A percentile compares a stretch with the other conserved stretches of the same genome.
Evolutionary conservation across 2,888 invertebrate genomes (phyloP).

Genomic region (Lochmaea crataegi): DNA sequence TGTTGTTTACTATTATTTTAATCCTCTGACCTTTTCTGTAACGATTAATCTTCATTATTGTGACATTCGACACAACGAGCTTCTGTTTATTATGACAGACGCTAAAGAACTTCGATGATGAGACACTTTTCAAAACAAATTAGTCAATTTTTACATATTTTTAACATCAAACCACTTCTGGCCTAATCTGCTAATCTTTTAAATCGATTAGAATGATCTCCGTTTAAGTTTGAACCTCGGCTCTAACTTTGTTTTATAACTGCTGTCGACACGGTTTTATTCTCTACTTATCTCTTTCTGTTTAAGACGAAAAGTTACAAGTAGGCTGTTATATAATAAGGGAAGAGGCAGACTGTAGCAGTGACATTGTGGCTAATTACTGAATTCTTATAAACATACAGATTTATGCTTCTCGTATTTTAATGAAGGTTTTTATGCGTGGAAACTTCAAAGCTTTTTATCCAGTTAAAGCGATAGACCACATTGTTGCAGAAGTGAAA

Average conservation of each 20-base stretch:
- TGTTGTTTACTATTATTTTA: too few relatives aligned
- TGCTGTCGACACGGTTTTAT: constrained; percentile 18
- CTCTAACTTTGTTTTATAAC: constrained; percentile 27
- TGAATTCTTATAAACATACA: not conserved
- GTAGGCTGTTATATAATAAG: not conserved
- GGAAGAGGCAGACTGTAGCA: not conserved
- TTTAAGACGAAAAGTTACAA: constrained; percentile 24
- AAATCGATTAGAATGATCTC: constrained; percentile 32
- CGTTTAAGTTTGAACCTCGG: constrained; percentile 22
- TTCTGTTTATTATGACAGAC: too few relatives aligned
- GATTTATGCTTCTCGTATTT: not conserved
- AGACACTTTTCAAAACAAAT: too few relatives aligned
- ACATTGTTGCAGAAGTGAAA: too few relatives aligned
- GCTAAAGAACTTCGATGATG: too few relatives aligned
- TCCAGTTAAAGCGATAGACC: too few relatives aligned
- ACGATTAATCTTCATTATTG: too few relatives aligned
- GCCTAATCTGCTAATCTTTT: constrained; percentile 19
- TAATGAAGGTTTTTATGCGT: not conserved
- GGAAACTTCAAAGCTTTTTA: not conserved
- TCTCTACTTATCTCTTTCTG: constrained; percentile 21
- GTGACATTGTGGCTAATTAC: not conserved
- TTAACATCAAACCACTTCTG: not conserved
- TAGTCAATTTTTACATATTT: too few relatives aligned
- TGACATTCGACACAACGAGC: too few relatives aligned
- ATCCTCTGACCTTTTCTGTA: too few relatives aligned